Percentiles rank a stretch among this genome's conserved stretches.
phyloP scores from a whole-genome alignment of 23 tunicate species.

The Aplidium turbinatum region DNA sequence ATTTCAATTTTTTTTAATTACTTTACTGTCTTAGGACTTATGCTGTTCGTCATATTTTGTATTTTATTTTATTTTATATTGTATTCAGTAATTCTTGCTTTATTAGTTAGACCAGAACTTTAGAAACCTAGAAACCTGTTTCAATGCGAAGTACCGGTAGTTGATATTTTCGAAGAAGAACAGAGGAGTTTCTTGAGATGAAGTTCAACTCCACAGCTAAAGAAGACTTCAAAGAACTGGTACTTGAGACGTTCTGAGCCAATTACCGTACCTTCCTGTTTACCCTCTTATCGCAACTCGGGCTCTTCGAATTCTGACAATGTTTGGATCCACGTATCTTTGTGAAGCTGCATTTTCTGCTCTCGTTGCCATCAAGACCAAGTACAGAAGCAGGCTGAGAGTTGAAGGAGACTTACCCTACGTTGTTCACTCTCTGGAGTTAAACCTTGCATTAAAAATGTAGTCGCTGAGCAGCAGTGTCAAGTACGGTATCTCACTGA shows the following conservation, averaged over 20 bases:
- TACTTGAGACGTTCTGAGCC: slow-evolving; percentile 25
- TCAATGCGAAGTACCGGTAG: slow-evolving; percentile 36
- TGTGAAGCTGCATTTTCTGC: slow-evolving; percentile 42
- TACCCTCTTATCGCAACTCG: slow-evolving; percentile 42
- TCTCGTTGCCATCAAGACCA: slow-evolving; percentile 45
- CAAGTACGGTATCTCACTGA: no score
- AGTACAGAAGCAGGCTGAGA: slow-evolving; percentile 38
- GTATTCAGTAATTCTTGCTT: no score
- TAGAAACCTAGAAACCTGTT: no score
- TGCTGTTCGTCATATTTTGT: no score
- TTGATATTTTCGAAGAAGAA: slow-evolving; percentile 24
- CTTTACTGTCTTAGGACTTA: no score
- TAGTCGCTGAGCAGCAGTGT: no score
- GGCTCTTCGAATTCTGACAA: slow-evolving; percentile 35
- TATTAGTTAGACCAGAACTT: no score
- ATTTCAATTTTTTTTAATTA: no score
- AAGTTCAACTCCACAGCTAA: slow-evolving; percentile 35
- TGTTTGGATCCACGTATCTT: slow-evolving; percentile 44
- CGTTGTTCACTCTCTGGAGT: slow-evolving; percentile 29
- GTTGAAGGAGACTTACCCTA: slow-evolving; percentile 48
- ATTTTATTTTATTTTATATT: no score
- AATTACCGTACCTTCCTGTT: slow-evolving; percentile 47
- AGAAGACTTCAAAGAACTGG: slow-evolving; percentile 31
- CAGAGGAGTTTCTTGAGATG: slow-evolving; percentile 36
- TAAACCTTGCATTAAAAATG: no score